These are phyloP conservation scores for Helicoverpa assulta DNA, from an alignment of 2,888 invertebrate species.

Conservation along the genomic window DNA sequence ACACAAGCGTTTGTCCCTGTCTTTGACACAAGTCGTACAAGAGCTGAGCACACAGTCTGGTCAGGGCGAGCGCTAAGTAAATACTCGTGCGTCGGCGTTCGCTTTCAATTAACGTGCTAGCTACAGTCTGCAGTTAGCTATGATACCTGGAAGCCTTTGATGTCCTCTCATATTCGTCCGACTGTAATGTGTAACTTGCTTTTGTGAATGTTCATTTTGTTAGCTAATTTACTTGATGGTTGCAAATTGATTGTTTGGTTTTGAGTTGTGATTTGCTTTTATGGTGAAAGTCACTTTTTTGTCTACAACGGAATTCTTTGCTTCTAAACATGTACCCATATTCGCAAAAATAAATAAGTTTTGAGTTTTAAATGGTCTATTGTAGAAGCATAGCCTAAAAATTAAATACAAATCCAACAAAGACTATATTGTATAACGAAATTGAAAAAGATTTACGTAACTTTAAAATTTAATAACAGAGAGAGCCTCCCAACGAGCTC, in stretches of 20 bases:
- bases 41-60: constrained; percentile 82
- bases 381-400: background rate
- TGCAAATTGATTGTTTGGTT: constrained; percentile 21
- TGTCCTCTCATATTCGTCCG: constrained; percentile 77
- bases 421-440: constrained; percentile 30
- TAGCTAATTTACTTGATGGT: constrained; percentile 56
- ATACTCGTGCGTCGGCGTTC: constrained; percentile 74
- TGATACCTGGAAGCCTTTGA: constrained; percentile 82
- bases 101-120: constrained; percentile 84
- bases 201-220: constrained; percentile 64
- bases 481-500: constrained; percentile 56
- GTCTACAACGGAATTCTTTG: background rate
- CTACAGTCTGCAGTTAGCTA: constrained; percentile 81
- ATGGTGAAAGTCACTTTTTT: background rate
- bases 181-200: constrained; percentile 73
- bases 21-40: constrained; percentile 82
- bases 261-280: background rate
- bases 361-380: too few species aligned
- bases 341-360: too few species aligned
- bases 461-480: constrained; percentile 65
- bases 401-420: constrained; percentile 65
- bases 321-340: too few species aligned
- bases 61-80: constrained; percentile 79
- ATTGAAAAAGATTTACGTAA: constrained; percentile 59
- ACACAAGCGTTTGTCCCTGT: constrained; percentile 61